phyloP scores from a whole-genome alignment of 2,113 vertebrate genomes.

The Potamarius usumacintae region DNA sequence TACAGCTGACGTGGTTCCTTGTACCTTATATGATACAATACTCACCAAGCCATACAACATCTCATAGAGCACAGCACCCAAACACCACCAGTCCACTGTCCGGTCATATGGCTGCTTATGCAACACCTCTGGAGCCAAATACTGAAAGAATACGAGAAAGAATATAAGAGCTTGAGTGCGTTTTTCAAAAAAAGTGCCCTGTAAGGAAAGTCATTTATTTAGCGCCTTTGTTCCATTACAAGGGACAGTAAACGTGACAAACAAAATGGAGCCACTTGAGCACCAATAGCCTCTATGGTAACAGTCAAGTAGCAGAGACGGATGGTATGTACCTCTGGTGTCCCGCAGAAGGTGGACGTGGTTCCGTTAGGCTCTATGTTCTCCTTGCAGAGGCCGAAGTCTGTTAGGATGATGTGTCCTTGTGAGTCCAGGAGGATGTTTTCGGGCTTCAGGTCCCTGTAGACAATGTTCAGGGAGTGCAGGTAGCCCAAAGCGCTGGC shows the following conservation, averaged over 20 bases:
- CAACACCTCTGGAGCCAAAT: slow-evolving; percentile 95
- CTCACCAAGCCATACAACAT: slow-evolving; percentile 98
- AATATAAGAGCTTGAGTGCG: background rate
- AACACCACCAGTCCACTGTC: slow-evolving; percentile 98
- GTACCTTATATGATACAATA: background rate
- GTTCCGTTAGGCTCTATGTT: slow-evolving; percentile 97
- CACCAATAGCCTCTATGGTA: background rate
- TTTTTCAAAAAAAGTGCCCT: background rate
- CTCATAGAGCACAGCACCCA: slow-evolving; percentile 95
- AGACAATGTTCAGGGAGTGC: slow-evolving; percentile 97
- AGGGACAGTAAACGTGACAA: background rate
- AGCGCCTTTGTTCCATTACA: background rate
- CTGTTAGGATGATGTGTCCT: slow-evolving; percentile 95
- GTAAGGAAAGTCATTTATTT: slow-evolving; percentile 10
- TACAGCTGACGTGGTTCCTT: background rate
- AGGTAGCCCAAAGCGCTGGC: slow-evolving; percentile 96
- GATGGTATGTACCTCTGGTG: slow-evolving; percentile 83
- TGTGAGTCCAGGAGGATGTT: slow-evolving; percentile 97
- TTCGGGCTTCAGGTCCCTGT: slow-evolving; percentile 97
- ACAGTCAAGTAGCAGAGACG: background rate
- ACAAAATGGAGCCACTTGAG: background rate
- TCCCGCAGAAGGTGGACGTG: slow-evolving; percentile 97
- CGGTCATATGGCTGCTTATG: slow-evolving; percentile 98
- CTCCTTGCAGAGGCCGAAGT: slow-evolving; percentile 98
- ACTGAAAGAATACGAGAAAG: slow-evolving; percentile 71